Evolutionary conservation across 2,888 invertebrate species (phyloP).

Genomic region (Pilophorus perplexus): DNA sequence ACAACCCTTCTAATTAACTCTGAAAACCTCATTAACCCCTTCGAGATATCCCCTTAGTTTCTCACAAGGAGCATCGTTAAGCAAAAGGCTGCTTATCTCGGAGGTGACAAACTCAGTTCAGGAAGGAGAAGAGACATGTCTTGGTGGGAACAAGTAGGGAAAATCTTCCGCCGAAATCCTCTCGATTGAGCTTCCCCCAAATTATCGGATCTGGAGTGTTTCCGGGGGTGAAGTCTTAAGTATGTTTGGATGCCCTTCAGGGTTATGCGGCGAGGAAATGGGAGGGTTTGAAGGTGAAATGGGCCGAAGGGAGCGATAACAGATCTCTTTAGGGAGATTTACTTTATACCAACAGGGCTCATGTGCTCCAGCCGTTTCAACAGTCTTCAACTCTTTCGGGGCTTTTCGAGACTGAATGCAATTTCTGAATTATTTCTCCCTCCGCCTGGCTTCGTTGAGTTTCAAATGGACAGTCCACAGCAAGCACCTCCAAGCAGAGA

Average conservation of each 20-base stretch:
- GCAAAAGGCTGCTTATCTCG: slow-evolving; percentile 17
- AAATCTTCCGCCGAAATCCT: background rate
- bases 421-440: too few relatives aligned
- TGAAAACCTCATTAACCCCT: slow-evolving; percentile 34
- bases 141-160: background rate
- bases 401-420: too few relatives aligned
- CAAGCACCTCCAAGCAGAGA: too few relatives aligned
- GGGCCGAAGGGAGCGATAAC: slow-evolving; percentile 13
- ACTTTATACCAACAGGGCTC: slow-evolving; percentile 3
- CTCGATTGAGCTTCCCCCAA: background rate
- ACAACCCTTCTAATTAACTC: slow-evolving; percentile 34
- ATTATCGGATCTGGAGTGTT: background rate
- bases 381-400: too few relatives aligned
- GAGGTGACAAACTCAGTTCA: slow-evolving; percentile 2
- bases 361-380: too few relatives aligned
- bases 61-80: slow-evolving; percentile 4
- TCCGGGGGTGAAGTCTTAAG: too few relatives aligned
- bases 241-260: too few relatives aligned
- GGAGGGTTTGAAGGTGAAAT: slow-evolving; percentile 7
- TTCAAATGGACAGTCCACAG: too few relatives aligned
- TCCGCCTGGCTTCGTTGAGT: too few relatives aligned
- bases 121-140: background rate
- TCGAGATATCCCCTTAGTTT: slow-evolving; percentile 24
- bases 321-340: slow-evolving; percentile 13
- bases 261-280: too few relatives aligned